These are phyloP conservation scores for Tautogolabrus adspersus DNA, from an alignment of 2,113 vertebrate genomes.

Conservation along the genomic window DNA sequence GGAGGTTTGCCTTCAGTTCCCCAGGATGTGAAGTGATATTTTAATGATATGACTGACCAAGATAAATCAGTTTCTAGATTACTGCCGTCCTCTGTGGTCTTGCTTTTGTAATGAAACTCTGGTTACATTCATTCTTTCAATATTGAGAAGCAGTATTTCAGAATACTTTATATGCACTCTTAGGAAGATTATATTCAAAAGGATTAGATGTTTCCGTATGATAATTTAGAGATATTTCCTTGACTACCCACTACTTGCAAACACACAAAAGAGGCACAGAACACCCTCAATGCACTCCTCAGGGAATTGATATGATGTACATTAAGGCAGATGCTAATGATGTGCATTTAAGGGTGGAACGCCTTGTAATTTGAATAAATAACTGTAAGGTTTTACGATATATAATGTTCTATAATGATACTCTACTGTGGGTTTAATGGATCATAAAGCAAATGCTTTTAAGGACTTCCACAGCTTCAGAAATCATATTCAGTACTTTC, in stretches of 20 bases:
- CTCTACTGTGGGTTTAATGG: constrained; percentile 28
- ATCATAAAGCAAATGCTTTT: constrained; percentile 11
- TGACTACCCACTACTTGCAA: background rate
- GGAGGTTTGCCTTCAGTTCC: constrained; percentile 58
- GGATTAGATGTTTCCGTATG: background rate
- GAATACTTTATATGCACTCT: constrained; percentile 26
- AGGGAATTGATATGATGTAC: constrained; percentile 9
- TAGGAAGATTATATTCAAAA: constrained; percentile 6
- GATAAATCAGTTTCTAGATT: constrained; percentile 66
- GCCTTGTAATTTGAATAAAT: constrained; percentile 27
- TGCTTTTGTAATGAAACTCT: constrained; percentile 57
- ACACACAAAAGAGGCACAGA: constrained; percentile 31
- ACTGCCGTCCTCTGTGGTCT: constrained; percentile 57
- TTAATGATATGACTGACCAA: constrained; percentile 66
- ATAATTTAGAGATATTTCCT: constrained; percentile 45
- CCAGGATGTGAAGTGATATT: constrained; percentile 60
- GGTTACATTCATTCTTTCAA: constrained; percentile 36
- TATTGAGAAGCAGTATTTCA: constrained; percentile 39
- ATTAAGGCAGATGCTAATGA: constrained; percentile 47
- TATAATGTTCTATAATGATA: background rate
- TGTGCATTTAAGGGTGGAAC: constrained; percentile 13
- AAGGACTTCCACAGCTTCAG: no score
- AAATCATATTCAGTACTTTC: constrained; percentile 9
- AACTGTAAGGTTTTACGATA: background rate
- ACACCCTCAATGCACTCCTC: constrained; percentile 27